Evolutionary conservation across 2,113 vertebrate genomes (phyloP).

Genomic region (Clarias batrachus): DNA sequence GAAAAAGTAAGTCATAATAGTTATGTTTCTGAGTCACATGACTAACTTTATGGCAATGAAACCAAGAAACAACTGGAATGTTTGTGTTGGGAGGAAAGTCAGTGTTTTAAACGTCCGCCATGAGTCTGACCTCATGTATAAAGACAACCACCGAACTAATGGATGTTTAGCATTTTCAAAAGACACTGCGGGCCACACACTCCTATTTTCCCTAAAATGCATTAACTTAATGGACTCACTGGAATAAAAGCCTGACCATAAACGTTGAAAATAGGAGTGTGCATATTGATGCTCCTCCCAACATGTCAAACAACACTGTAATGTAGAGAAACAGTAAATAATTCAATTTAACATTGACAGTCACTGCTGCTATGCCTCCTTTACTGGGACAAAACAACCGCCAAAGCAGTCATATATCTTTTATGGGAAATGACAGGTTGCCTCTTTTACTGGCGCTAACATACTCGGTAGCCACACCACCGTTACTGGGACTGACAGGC

Average conservation of each 20-base stretch:
- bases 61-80: background rate
- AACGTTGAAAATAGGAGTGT: background rate
- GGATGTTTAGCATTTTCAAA: background rate
- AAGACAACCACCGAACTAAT: background rate
- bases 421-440: background rate
- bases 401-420: background rate
- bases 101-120: background rate
- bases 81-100: background rate
- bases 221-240: background rate
- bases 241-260: background rate
- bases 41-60: background rate
- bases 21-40: background rate
- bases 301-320: background rate
- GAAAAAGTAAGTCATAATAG: background rate
- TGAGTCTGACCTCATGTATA: background rate
- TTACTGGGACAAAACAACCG: background rate
- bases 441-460: background rate
- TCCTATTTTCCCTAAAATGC: background rate
- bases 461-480: background rate
- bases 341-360: background rate
- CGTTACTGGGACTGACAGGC: background rate
- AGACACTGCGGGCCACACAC: background rate
- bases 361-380: background rate
- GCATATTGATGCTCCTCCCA: background rate
- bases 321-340: background rate